A percentile compares a stretch with the other conserved stretches of the same genome.
Evolutionary conservation across 1,140 invertebrate genomes (phyloP).

Genomic region (Diabrotica undecimpunctata): DNA sequence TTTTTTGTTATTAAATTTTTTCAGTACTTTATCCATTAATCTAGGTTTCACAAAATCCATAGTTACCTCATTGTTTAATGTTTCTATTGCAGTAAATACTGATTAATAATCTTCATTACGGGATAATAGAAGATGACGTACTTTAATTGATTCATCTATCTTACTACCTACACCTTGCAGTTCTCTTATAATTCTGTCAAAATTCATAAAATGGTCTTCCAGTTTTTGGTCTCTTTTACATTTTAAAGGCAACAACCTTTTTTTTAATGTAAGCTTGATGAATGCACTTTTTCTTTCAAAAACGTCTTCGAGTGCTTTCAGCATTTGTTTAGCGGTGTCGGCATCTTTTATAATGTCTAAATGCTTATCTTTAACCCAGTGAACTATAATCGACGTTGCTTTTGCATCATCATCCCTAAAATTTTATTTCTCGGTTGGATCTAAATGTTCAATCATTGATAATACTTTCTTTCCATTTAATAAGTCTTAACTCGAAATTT

Average conservation of each 20-base stretch:
- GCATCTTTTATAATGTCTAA: too few relatives aligned
- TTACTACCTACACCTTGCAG: conserved; percentile 26
- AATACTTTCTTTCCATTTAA: too few relatives aligned
- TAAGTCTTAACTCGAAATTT: too few relatives aligned
- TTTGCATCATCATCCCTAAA: too few relatives aligned
- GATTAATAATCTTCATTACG: conserved; percentile 41
- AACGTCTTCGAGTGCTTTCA: too few relatives aligned
- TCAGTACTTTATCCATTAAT: conserved; percentile 46
- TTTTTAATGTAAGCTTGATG: conserved; percentile 19
- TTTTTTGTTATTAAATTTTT: too few relatives aligned
- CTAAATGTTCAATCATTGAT: too few relatives aligned
- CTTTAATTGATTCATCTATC: conserved; percentile 43
- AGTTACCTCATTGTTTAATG: conserved; percentile 41
- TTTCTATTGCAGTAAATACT: conserved; percentile 46
- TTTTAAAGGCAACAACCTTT: conserved; percentile 27
- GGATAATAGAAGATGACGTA: conserved; percentile 43
- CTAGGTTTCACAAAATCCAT: conserved; percentile 47
- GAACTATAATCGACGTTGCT: too few relatives aligned
- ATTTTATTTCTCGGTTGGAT: too few relatives aligned
- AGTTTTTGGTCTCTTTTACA: too few relatives aligned
- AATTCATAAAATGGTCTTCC: conserved; percentile 22
- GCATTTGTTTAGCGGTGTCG: too few relatives aligned
- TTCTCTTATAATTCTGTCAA: conserved; percentile 30
- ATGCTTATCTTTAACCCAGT: too few relatives aligned
- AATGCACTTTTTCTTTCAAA: conserved; percentile 24